phyloP scores from a whole-genome alignment of 2,113 vertebrate genomes.

The Atherinomorus stipes region DNA sequence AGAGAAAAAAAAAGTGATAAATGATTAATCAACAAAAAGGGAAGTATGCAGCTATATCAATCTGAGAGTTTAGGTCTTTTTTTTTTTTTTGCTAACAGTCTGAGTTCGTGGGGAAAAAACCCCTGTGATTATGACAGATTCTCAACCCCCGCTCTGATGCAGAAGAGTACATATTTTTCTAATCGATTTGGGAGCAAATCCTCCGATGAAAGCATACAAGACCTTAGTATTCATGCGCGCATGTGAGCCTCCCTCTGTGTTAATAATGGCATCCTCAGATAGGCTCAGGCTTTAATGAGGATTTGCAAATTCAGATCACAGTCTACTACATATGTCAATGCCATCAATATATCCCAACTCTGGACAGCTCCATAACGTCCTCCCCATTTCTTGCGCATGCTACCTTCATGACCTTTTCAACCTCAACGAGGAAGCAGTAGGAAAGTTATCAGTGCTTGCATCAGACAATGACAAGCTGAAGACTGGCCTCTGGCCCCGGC shows the following conservation, averaged over 20 bases:
- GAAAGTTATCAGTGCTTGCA: constrained; percentile 62
- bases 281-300: constrained; percentile 75
- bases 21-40: constrained; percentile 60
- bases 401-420: constrained; percentile 58
- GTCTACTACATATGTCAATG: constrained; percentile 75
- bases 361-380: constrained; percentile 35
- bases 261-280: constrained; percentile 78
- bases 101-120: constrained; percentile 29
- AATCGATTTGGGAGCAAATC: constrained; percentile 77
- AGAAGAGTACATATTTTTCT: constrained; percentile 82
- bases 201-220: constrained; percentile 71
- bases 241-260: constrained; percentile 67
- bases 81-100: constrained; percentile 71
- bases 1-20: constrained; percentile 35
- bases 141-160: constrained; percentile 76
- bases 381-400: constrained; percentile 50
- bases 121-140: constrained; percentile 69
- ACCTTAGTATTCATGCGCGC: constrained; percentile 77
- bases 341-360: constrained; percentile 62
- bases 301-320: constrained; percentile 78
- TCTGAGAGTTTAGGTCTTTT: constrained; percentile 69
- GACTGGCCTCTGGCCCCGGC: constrained; percentile 64
- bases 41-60: constrained; percentile 62
- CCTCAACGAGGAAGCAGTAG: constrained; percentile 54
- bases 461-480: constrained; percentile 75